Evolutionary conservation across 2,888 invertebrate genomes (phyloP).

Genomic region (Candidula unifasciata): DNA sequence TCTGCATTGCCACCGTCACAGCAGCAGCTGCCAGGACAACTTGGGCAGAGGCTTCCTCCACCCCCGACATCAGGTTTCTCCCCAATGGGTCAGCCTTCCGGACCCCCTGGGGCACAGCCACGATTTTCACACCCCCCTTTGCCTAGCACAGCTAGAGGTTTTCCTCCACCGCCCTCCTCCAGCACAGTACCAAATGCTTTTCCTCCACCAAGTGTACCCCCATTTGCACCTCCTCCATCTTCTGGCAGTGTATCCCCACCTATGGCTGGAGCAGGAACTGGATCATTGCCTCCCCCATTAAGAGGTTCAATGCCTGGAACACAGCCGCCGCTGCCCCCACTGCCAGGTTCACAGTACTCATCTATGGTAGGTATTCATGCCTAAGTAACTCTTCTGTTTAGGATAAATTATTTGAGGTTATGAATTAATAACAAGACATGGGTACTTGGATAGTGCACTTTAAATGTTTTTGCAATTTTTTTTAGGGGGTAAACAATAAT

Average conservation of each 20-base stretch:
- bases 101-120: conserved; percentile 23
- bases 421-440: no score
- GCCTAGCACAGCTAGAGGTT: not conserved
- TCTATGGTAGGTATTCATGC: conserved; percentile 33
- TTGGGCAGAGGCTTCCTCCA: conserved; percentile 27
- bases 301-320: conserved; percentile 19
- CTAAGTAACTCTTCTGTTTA: not conserved
- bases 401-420: no score
- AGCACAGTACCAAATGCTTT: conserved; percentile 30
- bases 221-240: conserved; percentile 32
- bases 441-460: not conserved
- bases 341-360: conserved; percentile 19
- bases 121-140: conserved; percentile 23
- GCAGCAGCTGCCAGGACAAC: conserved; percentile 21
- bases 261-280: conserved; percentile 4
- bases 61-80: conserved; percentile 46
- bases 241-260: conserved; percentile 17
- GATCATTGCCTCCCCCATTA: not conserved
- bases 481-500: not conserved
- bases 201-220: conserved; percentile 29
- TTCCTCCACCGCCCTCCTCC: conserved; percentile 24
- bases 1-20: conserved; percentile 23
- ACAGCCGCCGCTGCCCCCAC: not conserved
- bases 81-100: conserved; percentile 37
- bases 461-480: not conserved